Base-by-base conservation (phyloP, 2,888 invertebrate genomes). In the Timema cristinae region DNA sequence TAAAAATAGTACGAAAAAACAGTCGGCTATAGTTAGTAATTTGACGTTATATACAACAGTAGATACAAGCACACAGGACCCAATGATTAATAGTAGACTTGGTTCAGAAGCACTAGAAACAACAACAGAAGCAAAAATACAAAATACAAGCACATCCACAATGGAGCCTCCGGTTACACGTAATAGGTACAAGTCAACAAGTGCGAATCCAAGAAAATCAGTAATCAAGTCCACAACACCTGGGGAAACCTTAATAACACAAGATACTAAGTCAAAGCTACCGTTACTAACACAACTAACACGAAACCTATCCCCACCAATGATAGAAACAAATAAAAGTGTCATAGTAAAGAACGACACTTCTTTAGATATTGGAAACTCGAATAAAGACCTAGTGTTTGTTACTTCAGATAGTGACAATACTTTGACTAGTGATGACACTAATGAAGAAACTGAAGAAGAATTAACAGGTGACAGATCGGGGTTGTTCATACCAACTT, bases 401-500 rank as follows among this genome's bases (percentile, higher is more conserved):
- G 52, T 51, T 32, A 52, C 50, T 16, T 32, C 68, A 32, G 59
- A 52, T 5, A 50, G n/a, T n/a, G 69, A 66, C n/a, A 13, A 67
- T n/a, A 11, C 48, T 11, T 8, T 52, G 4, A 7, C 56, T n/a
- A 32, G 15, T 7, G 15, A 52, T 7, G 50, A 15, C 15, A 13
- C 13, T 48, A 66, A 48, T 54, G 52, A 52, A 8, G 16, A 5
- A 6, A n/a, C n/a, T n/a, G n/a, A n/a, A n/a, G n/a, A n/a, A n/a
- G 56, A 50, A 15, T 59, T 67, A 10, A 61, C 59, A 67, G 71
- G 71, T 32, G 72, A 68, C 50, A 71, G 90, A 73, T 85, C 86
- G 52, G 91, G 90, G 6, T 81, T 91, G n/a, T 84, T 88, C 7
- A 87, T 90, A 9, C 91, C 91, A 5, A 89, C 90, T 15, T 91